phyloP scores from a whole-genome alignment of 2,888 invertebrate species.

The Temnothorax unifasciatus region DNA sequence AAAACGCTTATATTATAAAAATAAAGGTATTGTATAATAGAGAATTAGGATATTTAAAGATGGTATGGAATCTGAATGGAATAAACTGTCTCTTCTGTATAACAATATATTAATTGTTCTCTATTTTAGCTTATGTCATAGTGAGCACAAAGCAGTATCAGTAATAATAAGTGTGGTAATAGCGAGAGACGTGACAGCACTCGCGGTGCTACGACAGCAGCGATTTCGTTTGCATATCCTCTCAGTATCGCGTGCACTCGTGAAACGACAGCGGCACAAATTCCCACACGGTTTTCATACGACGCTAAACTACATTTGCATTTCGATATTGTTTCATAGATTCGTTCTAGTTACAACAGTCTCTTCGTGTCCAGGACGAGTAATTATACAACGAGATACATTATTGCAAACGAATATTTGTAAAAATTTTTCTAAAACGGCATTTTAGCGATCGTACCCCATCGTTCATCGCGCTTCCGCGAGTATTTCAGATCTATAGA shows the following conservation, averaged over 20 bases:
- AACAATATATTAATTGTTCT: slow-evolving; percentile 84
- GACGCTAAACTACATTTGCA: slow-evolving; percentile 54
- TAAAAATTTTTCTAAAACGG: slow-evolving; percentile 48
- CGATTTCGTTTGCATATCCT: slow-evolving; percentile 56
- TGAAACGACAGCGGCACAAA: slow-evolving; percentile 72
- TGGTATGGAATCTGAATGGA: slow-evolving; percentile 37
- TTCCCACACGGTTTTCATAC: slow-evolving; percentile 44
- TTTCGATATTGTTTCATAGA: slow-evolving; percentile 50
- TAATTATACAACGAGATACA: slow-evolving; percentile 39
- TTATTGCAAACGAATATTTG: slow-evolving; percentile 34
- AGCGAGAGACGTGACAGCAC: slow-evolving; percentile 61
- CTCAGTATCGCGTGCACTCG: slow-evolving; percentile 71
- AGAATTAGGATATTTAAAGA: slow-evolving; percentile 57
- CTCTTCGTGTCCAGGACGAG: slow-evolving; percentile 8
- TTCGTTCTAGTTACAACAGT: slow-evolving; percentile 25
- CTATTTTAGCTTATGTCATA: slow-evolving; percentile 76
- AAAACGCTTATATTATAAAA: background rate
- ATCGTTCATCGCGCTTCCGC: slow-evolving; percentile 2
- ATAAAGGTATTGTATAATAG: background rate
- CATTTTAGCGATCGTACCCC: background rate
- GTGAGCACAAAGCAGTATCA: slow-evolving; percentile 72
- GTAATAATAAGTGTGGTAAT: slow-evolving; percentile 63
- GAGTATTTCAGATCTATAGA: slow-evolving; percentile 34
- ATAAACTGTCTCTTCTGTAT: slow-evolving; percentile 71
- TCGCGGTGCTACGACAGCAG: slow-evolving; percentile 52